Conservation (phyloP, 2,113 vertebrate species). For the Syngnathus scovelli region DNA sequence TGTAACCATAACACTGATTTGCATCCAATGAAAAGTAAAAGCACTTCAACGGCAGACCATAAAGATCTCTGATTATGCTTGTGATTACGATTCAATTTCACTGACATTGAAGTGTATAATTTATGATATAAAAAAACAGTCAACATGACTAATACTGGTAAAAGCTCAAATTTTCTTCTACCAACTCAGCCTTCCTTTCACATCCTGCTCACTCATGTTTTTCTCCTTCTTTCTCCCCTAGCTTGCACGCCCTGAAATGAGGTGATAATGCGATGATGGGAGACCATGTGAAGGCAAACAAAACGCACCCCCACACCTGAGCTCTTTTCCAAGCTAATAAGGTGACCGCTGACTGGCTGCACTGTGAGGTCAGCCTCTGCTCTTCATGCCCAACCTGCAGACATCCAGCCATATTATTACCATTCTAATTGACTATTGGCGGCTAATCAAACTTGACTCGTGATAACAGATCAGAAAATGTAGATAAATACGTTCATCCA, state of each 20-base stretch:
- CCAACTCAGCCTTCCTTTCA: neutral
- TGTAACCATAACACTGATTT: constrained; percentile 44
- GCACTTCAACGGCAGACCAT: constrained; percentile 15
- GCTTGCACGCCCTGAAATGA: constrained; percentile 54
- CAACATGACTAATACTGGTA: neutral
- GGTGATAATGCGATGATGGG: constrained; percentile 61
- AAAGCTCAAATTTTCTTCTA: neutral
- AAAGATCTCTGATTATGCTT: constrained; percentile 28
- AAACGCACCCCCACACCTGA: constrained; percentile 60
- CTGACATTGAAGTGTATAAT: constrained; percentile 5
- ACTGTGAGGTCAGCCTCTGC: constrained; percentile 46
- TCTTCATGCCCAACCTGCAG: constrained; percentile 37
- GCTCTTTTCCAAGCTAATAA: constrained; percentile 69
- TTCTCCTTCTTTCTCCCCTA: constrained; percentile 1
- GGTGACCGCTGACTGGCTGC: constrained; percentile 46
- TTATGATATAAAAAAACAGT: neutral
- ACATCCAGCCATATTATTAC: constrained; percentile 47
- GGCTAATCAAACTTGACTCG: constrained; percentile 39
- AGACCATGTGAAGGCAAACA: constrained; percentile 59
- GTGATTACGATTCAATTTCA: constrained; percentile 34
- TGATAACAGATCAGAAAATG: constrained; percentile 9
- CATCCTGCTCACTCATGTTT: neutral
- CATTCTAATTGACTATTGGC: constrained; percentile 49
- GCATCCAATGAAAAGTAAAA: constrained; percentile 46
- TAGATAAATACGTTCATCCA: constrained; percentile 12